Conservation (phyloP, 2,113 vertebrate genomes). For the Struthio camelus region DNA sequence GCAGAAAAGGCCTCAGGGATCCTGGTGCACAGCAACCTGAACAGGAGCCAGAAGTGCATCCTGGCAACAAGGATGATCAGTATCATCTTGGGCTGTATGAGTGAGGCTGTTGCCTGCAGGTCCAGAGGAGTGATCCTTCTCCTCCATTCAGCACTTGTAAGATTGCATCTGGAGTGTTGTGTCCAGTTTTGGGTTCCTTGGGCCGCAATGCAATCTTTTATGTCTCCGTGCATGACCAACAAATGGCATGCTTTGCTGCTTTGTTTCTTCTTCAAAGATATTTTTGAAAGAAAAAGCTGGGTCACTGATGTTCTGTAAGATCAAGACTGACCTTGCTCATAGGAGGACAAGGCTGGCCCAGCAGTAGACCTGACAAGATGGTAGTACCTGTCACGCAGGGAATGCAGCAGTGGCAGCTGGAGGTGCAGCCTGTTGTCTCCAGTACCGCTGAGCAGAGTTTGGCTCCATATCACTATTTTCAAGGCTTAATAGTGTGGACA, state of each 20-base stretch:
- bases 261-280: neutral
- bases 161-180: no score
- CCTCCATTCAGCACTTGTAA: accelerated
- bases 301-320: neutral
- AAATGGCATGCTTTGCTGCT: neutral
- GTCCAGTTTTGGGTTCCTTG: neutral
- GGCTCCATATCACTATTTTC: neutral
- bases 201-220: neutral
- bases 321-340: neutral
- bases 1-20: neutral
- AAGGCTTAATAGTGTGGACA: neutral
- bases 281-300: neutral
- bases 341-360: neutral
- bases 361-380: neutral
- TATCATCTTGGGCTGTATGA: neutral
- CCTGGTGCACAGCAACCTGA: neutral
- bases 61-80: neutral
- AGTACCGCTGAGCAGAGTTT: neutral
- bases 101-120: neutral
- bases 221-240: neutral
- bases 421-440: neutral
- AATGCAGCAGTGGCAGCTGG: neutral
- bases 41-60: neutral
- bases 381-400: neutral
- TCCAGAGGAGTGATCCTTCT: neutral